Evolutionary conservation across 1,140 invertebrate species (phyloP), one percentile per base, ranked within the genome.

Genomic region (Brachionus angularis): DNA sequence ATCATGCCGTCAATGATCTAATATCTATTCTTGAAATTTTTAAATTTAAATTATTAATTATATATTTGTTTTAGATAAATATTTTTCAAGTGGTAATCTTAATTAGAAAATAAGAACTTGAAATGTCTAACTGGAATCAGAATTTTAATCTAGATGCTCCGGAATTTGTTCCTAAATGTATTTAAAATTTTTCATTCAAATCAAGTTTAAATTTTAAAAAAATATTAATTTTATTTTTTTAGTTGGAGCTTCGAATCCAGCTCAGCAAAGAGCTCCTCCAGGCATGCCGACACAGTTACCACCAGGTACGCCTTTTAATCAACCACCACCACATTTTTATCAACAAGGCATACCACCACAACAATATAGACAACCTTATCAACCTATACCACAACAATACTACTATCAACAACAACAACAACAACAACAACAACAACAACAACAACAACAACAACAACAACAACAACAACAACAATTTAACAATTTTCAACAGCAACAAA

Each of bases 141-240:
- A 67, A 67, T 49, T 67, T 67, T 50, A 67, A 67, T 33, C 42
- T 67, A 10, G 62, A 67, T 23, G 62, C 62, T 31, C 62, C 62
- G 21, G 62, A 67, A 47, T 67, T 67, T 67, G 62, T 67, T 46
- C 62, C 62, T 1, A 67, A 67, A 33, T 67, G 62, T 67, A 67
- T 27, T 1, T 46, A 23, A 62, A 62, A 18, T 27, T 3, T 18
- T 39, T 21, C n/a, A n/a, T n/a, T n/a, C n/a, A n/a, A n/a, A n/a
- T n/a, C n/a, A n/a, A n/a, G n/a, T n/a, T n/a, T n/a, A n/a, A n/a
- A n/a, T n/a, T n/a, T n/a, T n/a, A n/a, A n/a, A n/a, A n/a, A n/a
- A n/a, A n/a, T 31, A n/a, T 3, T 33, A 53, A 53, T 34, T 21
- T 36, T 2, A 21, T 34, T 55, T 25, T 55, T 55, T 5, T 18